phyloP scores from a whole-genome alignment of 2,888 invertebrate species.

The Acronicta leporina region DNA sequence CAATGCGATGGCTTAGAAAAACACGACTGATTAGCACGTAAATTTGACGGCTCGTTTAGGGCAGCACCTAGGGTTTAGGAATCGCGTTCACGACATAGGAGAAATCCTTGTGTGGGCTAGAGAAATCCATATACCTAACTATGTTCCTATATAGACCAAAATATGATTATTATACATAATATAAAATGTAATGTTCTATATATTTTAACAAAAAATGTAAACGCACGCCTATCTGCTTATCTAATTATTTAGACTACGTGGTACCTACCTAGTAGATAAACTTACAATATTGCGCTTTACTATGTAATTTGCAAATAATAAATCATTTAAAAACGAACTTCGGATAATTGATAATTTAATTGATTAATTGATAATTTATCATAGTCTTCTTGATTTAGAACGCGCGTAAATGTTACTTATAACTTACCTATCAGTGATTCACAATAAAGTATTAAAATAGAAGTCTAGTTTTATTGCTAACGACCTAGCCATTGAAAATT shows the following conservation, averaged over 20 bases:
- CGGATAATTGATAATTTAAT: neutral
- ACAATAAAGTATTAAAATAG: conserved; percentile 33
- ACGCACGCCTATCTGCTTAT: neutral
- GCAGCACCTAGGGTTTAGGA: neutral
- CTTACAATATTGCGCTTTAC: neutral
- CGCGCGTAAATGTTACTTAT: neutral
- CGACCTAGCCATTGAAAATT: conserved; percentile 22
- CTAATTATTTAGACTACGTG: neutral
- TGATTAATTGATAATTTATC: too few relatives aligned
- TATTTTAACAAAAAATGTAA: too few relatives aligned
- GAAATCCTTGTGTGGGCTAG: too few relatives aligned
- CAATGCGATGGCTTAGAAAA: neutral
- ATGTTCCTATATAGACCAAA: neutral
- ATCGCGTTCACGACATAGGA: neutral
- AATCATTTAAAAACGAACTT: neutral
- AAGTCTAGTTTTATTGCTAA: conserved; percentile 42
- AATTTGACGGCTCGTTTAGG: neutral
- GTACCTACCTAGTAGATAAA: neutral
- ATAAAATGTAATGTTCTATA: too few relatives aligned
- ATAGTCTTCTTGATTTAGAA: neutral
- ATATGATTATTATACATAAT: neutral
- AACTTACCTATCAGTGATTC: conserved; percentile 10
- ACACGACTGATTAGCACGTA: conserved; percentile 24
- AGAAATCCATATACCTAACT: too few relatives aligned
- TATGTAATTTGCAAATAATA: too few relatives aligned